These are phyloP conservation scores for Arion vulgaris DNA, from an alignment of 1,140 invertebrate genomes.

Conservation along the genomic window DNA sequence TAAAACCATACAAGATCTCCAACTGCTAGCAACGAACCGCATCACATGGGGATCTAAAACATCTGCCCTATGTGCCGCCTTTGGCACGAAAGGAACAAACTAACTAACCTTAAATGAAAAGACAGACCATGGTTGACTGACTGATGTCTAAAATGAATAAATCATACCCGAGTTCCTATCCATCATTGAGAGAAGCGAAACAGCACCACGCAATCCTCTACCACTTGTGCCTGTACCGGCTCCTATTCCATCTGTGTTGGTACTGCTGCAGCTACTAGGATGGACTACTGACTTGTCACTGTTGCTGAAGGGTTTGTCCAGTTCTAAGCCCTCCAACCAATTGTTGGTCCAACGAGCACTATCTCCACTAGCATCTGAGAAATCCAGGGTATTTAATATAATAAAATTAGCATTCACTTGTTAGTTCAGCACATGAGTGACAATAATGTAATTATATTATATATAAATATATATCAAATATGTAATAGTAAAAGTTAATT, in stretches of 20 bases:
- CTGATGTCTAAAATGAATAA: neutral
- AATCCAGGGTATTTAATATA: neutral
- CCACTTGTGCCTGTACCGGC: neutral
- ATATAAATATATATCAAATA: no score
- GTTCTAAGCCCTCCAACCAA: constrained; percentile 33
- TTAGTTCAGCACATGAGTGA: no score
- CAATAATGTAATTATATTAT: no score
- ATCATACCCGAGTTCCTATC: neutral
- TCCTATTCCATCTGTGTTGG: neutral
- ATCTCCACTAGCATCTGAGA: constrained; percentile 33
- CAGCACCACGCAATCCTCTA: constrained; percentile 6
- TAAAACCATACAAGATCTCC: no score
- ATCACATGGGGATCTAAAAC: no score
- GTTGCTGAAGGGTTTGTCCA: constrained; percentile 37
- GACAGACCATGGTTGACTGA: no score
- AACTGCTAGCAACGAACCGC: no score
- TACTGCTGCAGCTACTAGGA: neutral
- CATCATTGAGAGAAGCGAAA: neutral
- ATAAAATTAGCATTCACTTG: no score
- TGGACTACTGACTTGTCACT: constrained; percentile 31
- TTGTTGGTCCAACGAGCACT: constrained; percentile 37
- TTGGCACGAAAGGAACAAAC: no score
- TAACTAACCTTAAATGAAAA: no score
- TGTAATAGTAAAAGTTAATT: no score
- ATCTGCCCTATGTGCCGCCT: no score